Evolutionary conservation across 2,797 vertebrate species (phyloP).

Genomic region (Notoglanidium macrostoma): DNA sequence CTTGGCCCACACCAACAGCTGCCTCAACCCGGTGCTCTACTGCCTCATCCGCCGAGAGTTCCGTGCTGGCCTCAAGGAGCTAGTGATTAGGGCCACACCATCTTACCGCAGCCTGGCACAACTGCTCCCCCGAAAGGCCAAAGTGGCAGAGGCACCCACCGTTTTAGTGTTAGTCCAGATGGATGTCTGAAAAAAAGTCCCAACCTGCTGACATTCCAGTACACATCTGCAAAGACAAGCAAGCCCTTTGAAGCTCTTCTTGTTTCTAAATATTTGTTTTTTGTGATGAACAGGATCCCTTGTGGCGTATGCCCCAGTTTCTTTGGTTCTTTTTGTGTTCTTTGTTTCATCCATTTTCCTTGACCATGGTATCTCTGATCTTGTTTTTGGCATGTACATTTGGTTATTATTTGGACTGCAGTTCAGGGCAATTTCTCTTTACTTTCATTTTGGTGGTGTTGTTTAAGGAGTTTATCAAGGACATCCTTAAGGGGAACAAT

Average conservation of each 20-base stretch:
- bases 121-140: slow-evolving; percentile 70
- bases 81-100: slow-evolving; percentile 72
- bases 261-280: slow-evolving; percentile 27
- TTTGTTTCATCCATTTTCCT: slow-evolving; percentile 23
- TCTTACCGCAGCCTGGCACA: slow-evolving; percentile 71
- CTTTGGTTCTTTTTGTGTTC: slow-evolving; percentile 17
- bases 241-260: slow-evolving; percentile 5
- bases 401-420: background rate
- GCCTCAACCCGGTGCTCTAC: slow-evolving; percentile 82
- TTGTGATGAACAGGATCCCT: slow-evolving; percentile 51
- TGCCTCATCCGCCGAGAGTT: slow-evolving; percentile 79
- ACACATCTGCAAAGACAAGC: background rate
- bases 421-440: slow-evolving; percentile 11
- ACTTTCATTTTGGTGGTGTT: background rate
- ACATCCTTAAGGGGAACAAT: slow-evolving; percentile 30
- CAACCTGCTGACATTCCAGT: background rate
- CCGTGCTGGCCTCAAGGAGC: slow-evolving; percentile 74
- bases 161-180: slow-evolving; percentile 75
- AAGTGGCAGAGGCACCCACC: slow-evolving; percentile 75
- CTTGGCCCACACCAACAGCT: slow-evolving; percentile 82
- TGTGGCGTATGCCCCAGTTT: slow-evolving; percentile 61
- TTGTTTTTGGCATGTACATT: slow-evolving; percentile 16
- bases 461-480: slow-evolving; percentile 10
- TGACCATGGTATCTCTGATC: background rate
- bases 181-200: slow-evolving; percentile 66